phyloP scores from a whole-genome alignment of 2,888 invertebrate genomes.

The Heliconius ismenius region DNA sequence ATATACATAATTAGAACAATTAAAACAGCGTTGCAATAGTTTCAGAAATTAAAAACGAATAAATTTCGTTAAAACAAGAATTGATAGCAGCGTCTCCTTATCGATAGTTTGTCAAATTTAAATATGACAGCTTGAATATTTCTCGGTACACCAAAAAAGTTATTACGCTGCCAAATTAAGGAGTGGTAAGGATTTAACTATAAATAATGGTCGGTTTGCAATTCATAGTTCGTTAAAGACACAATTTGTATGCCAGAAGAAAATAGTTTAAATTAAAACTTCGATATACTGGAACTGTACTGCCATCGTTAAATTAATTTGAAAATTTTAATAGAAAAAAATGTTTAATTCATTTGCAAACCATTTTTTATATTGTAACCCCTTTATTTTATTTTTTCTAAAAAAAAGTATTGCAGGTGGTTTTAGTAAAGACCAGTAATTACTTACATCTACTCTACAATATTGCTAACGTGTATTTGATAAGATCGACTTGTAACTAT shows the following conservation, averaged over 20 bases:
- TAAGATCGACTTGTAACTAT: no score
- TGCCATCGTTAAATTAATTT: no score
- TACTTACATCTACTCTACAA: no score
- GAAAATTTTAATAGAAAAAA: no score
- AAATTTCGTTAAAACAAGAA: constrained; percentile 8
- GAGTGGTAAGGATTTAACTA: background rate
- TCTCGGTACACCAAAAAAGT: background rate
- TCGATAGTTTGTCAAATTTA: background rate
- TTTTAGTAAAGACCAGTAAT: no score
- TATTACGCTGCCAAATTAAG: constrained; percentile 13
- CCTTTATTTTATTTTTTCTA: no score
- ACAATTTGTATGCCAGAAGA: constrained; percentile 15
- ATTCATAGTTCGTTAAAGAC: constrained; percentile 26
- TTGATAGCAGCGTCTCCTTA: background rate
- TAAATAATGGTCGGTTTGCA: constrained; percentile 22
- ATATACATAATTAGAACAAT: no score
- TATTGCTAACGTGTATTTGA: no score
- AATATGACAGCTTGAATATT: constrained; percentile 1
- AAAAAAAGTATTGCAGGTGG: no score
- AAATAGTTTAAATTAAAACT: constrained; percentile 16
- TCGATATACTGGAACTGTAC: background rate
- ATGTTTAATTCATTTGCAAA: no score
- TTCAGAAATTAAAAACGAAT: constrained; percentile 1
- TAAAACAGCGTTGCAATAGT: background rate
- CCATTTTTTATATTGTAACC: no score